Conservation (phyloP, 2,113 vertebrate species). For the Melanotaenia duboulayi region DNA sequence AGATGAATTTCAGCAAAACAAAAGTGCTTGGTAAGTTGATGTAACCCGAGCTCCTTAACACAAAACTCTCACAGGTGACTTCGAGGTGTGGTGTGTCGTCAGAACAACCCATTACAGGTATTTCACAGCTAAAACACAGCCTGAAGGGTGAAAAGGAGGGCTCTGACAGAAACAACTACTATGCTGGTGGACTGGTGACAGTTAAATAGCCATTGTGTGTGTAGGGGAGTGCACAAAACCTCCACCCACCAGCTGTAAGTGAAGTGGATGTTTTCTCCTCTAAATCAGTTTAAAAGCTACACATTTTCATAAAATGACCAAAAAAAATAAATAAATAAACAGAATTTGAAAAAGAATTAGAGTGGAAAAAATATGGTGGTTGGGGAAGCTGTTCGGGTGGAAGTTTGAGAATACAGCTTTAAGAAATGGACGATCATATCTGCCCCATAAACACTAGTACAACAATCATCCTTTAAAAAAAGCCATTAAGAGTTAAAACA, state of each 20-base stretch:
- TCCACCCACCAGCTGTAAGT: not conserved
- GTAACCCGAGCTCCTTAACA: not conserved
- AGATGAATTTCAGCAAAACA: too few relatives aligned
- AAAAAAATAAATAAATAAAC: too few relatives aligned
- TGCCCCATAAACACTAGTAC: too few relatives aligned
- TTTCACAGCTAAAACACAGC: not conserved
- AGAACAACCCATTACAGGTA: constrained; percentile 14
- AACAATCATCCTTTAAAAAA: too few relatives aligned
- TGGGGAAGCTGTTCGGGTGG: too few relatives aligned
- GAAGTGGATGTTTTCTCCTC: not conserved
- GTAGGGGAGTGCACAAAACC: not conserved
- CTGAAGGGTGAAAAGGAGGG: not conserved
- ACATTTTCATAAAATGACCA: too few relatives aligned
- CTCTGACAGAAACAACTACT: not conserved
- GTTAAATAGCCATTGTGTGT: not conserved
- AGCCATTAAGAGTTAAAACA: too few relatives aligned
- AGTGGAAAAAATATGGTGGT: too few relatives aligned
- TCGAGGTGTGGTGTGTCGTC: not conserved
- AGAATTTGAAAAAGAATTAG: too few relatives aligned
- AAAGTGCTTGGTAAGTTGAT: too few relatives aligned
- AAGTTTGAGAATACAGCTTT: too few relatives aligned
- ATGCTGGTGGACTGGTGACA: not conserved
- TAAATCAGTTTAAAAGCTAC: not conserved
- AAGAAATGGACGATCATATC: too few relatives aligned
- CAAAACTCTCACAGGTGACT: constrained; percentile 9